Conservation (phyloP, 2,797 vertebrate genomes). For the Mus caroli region DNA sequence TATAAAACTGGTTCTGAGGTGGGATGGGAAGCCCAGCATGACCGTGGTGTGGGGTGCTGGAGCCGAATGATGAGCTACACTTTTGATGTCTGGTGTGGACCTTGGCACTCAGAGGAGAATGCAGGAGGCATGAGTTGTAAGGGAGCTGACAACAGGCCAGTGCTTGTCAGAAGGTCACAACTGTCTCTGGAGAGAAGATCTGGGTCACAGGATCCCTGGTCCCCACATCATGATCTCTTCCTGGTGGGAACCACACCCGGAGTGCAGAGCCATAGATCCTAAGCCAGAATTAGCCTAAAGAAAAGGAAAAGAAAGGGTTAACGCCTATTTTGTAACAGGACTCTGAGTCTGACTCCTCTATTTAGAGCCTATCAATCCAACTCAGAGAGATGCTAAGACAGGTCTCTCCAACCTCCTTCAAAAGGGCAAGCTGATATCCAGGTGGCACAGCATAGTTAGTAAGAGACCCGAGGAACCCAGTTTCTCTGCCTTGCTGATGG, state of each 20-base stretch:
- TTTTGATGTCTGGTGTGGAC: not conserved
- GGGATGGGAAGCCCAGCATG: not conserved
- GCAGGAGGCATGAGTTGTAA: too few relatives aligned
- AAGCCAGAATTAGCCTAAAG: conserved; percentile 66
- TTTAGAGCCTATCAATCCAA: not conserved
- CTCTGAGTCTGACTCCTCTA: not conserved
- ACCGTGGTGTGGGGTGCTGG: fast-evolving
- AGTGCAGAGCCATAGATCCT: not conserved
- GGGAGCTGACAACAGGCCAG: not conserved
- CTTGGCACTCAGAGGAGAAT: not conserved
- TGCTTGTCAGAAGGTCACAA: not conserved
- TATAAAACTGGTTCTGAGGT: not conserved
- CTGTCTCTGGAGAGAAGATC: not conserved
- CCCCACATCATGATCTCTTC: not conserved
- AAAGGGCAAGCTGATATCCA: not conserved
- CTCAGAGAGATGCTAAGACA: not conserved
- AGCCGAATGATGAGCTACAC: too few relatives aligned
- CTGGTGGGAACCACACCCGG: not conserved
- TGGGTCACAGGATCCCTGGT: not conserved
- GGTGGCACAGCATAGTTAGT: not conserved
- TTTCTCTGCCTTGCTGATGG: not conserved
- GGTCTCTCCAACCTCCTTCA: not conserved
- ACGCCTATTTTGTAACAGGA: not conserved
- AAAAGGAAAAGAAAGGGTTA: conserved; percentile 51
- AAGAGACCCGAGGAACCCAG: not conserved